Evolutionary conservation across 2,797 vertebrate genomes (phyloP), one percentile per base, ranked within the genome.

Genomic region (Ataeniobius toweri): DNA sequence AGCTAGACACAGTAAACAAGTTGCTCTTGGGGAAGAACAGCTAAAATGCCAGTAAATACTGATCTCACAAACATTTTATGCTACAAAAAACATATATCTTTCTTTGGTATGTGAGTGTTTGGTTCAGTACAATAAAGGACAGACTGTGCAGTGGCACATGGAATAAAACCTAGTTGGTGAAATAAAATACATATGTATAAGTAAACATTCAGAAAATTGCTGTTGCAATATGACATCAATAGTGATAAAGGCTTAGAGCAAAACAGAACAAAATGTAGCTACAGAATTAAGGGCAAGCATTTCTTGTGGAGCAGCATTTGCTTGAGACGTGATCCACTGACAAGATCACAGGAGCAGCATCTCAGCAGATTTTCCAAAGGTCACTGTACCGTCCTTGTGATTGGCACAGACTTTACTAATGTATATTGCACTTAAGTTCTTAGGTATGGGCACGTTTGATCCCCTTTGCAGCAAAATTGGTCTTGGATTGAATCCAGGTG

Each of bases 321-420:
- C 75, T 55, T 18, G 63, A 14, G 6, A 5, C 50, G 14, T 73
- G 59, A 79, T 75, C 82, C 75, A 77, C 72, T 13, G 67, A 85
- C 63, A 70, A 46, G 72, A 77, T 71, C 28, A 46, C 67, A 75
- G 70, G 50, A 75, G 71, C 36, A 73, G 76, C 77, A 24, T 83
- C 77, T 85, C 87, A 87, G 84, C 84, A 84, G 58, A 80, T 88
- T 86, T 69, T 55, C 63, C 20, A 78, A 85, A 89, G 84, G 86
- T 83, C 85, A 80, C 13, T 75, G 68, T 53, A 65, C 51, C 80
- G 77, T 83, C 84, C 85, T 87, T 70, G 41, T 80, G 75, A 73
- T 58, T 76, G 79, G 78, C 77, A 76, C 73, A 78, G 46, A 72
- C 44, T 81, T 78, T 70, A 71, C 77, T 90, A 81, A 88, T 88